Base-by-base conservation (phyloP, 1,140 invertebrate species). In the Epicauta chinensis region DNA sequence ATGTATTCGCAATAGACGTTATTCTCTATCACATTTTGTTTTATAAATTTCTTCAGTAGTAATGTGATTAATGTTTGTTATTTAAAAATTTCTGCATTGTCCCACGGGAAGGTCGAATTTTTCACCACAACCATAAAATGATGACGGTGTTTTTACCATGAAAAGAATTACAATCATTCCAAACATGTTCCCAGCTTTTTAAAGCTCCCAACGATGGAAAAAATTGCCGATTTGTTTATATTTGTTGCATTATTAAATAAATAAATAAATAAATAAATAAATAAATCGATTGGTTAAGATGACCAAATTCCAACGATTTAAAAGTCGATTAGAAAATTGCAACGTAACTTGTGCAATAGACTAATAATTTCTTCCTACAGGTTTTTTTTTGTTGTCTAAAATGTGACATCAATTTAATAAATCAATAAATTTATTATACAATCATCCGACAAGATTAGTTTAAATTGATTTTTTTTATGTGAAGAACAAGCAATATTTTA, bases 371-470 rank as follows among this genome's bases (percentile, higher is more conserved):
- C 34, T 40, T 30, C 34, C 38, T 41, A 43, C 31, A 16, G 10
- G 12, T 34, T 34, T 51, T 49, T 48, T 51, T 42, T n/a, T 7
- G 17, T 41, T 42, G 41, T 41, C 48, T 39, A 39, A 39, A 41
- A 51, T 36, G 23, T 16, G 39, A 41, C 34, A 41, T 29, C 30
- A 39, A 16, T 11, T 16, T 42, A 41, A 51, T 51, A 41, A 51
- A 42, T 51, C 36, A 32, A 51, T 51, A 16, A 51, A 51, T 51
- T 51, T 51, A 36, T 51, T 36, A 41, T 35, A 51, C 39, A 51
- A 51, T 42, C 38, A 51, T 42, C 38, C 23, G 38, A 30, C 38
- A 39, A 39, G 40, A 42, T 51, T 40, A 35, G 41, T 38, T 38
- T 51, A 42, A 50, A 50, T 43, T 51, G 48, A 51, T 42, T 51